Evolutionary conservation across 2,797 vertebrate species (phyloP).

Genomic region (Rhabdophis nuchalis): DNA sequence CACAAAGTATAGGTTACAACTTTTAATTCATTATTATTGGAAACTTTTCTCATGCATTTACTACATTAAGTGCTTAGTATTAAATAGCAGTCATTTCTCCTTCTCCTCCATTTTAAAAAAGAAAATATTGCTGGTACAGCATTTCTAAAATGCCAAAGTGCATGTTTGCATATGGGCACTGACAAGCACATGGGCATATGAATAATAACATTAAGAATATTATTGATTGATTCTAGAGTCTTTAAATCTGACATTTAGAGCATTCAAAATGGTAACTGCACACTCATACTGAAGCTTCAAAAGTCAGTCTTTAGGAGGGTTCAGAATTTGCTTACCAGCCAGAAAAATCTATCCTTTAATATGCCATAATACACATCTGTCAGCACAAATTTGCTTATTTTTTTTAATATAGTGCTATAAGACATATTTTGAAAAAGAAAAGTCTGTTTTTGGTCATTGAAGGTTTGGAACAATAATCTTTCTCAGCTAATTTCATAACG

Average conservation of each 20-base stretch:
- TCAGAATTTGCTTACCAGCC: not conserved
- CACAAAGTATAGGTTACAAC: not conserved
- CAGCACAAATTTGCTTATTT: constrained; percentile 20
- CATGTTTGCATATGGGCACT: not conserved
- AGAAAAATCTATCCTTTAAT: not conserved
- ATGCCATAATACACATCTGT: not conserved
- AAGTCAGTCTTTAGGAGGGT: constrained; percentile 24
- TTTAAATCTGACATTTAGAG: constrained; percentile 20
- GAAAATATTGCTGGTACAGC: constrained; percentile 12
- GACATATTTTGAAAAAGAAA: not conserved
- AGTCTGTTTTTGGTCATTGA: not conserved
- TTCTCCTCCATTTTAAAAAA: not conserved
- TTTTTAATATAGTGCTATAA: not conserved
- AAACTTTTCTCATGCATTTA: not conserved
- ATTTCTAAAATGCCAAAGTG: constrained; percentile 29
- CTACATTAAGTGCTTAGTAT: not conserved
- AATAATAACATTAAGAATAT: not conserved
- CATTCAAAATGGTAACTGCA: not conserved
- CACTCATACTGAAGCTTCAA: constrained; percentile 16
- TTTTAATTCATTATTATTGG: not conserved
- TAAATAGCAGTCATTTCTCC: not conserved
- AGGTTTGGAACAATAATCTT: not conserved
- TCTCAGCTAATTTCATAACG: not conserved
- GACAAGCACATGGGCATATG: not conserved
- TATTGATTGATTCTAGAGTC: constrained; percentile 19